Percentiles rank a stretch among this genome's conserved stretches.
Evolutionary conservation across 2,888 invertebrate genomes (phyloP).

Genomic region (Cyclophora punctaria): DNA sequence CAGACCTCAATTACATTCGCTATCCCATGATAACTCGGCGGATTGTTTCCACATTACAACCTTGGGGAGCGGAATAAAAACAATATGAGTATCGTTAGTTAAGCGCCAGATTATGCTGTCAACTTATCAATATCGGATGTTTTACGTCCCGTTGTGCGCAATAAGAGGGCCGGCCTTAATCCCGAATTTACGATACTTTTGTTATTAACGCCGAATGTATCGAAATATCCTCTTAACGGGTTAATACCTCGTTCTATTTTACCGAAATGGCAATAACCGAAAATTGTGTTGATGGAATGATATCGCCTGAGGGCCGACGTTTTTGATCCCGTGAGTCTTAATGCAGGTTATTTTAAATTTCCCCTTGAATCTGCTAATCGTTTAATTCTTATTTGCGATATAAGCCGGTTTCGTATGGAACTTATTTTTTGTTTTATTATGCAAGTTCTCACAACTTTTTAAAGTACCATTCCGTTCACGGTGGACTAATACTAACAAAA

Average conservation of each 20-base stretch:
- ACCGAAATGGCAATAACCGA: constrained; percentile 6
- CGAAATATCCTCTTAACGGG: constrained; percentile 17
- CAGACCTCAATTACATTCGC: no score
- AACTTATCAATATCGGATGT: constrained; percentile 20
- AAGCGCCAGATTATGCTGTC: constrained; percentile 10
- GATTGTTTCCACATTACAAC: constrained; percentile 2
- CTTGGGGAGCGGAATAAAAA: not conserved
- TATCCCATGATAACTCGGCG: no score
- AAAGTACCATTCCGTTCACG: no score
- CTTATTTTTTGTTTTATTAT: no score
- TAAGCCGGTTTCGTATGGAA: no score
- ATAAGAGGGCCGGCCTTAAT: constrained; percentile 26
- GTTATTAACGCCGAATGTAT: constrained; percentile 18
- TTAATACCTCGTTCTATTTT: constrained; percentile 14
- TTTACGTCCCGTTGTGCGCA: constrained; percentile 10
- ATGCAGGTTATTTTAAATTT: no score
- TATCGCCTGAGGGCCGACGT: constrained; percentile 3
- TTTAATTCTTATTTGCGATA: no score
- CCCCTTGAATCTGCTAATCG: no score
- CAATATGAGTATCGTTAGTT: constrained; percentile 8
- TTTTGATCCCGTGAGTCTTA: not conserved
- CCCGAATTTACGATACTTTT: constrained; percentile 31
- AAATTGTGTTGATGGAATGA: constrained; percentile 5
- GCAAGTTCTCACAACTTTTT: no score
- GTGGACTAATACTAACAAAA: no score